These are phyloP conservation scores for Noctua janthina DNA, from an alignment of 2,888 invertebrate genomes.

Conservation along the genomic window DNA sequence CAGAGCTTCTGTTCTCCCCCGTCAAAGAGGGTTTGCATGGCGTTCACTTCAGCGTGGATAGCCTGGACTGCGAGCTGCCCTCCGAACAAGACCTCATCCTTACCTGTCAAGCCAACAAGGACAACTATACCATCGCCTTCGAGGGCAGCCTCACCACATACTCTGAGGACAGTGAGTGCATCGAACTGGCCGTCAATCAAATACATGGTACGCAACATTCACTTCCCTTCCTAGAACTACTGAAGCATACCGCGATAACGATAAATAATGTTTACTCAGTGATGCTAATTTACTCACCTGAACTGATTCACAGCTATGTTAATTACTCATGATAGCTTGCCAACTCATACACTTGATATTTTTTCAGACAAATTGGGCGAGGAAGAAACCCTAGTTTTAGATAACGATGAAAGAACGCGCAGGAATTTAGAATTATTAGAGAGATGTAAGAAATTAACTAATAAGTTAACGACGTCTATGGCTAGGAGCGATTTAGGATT, in stretches of 20 bases:
- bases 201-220: constrained; percentile 82
- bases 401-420: constrained; percentile 90
- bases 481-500: constrained; percentile 96
- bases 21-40: constrained; percentile 95
- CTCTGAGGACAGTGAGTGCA: constrained; percentile 95
- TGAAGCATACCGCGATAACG: constrained; percentile 65
- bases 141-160: constrained; percentile 96
- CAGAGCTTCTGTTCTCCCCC: constrained; percentile 97
- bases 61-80: constrained; percentile 95
- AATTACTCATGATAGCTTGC: constrained; percentile 76
- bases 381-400: constrained; percentile 85
- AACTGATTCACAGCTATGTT: constrained; percentile 74
- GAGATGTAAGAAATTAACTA: constrained; percentile 88
- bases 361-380: constrained; percentile 89
- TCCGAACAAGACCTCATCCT: constrained; percentile 96
- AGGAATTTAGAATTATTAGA: constrained; percentile 90
- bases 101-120: constrained; percentile 97
- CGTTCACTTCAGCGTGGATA: constrained; percentile 96
- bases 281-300: constrained; percentile 60
- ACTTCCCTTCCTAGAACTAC: constrained; percentile 49
- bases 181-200: constrained; percentile 88
- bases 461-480: constrained; percentile 94
- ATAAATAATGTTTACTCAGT: constrained; percentile 75
- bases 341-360: constrained; percentile 69
- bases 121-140: constrained; percentile 98